Percentiles rank a stretch among this genome's conserved stretches.
These are phyloP conservation scores for Pandion haliaetus DNA, from an alignment of 2,113 vertebrate species.

Conservation along the genomic window DNA sequence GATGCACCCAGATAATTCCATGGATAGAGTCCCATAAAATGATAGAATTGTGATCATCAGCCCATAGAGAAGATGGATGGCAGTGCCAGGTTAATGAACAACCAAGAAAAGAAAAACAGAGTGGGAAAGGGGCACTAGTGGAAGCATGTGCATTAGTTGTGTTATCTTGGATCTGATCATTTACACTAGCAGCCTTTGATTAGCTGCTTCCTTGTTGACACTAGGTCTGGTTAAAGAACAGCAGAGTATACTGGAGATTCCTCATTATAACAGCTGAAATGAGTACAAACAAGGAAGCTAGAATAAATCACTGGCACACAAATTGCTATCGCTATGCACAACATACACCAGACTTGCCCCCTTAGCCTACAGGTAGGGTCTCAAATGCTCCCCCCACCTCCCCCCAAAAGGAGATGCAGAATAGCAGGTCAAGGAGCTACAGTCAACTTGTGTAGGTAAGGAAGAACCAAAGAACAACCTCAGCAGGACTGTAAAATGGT, in stretches of 20 bases:
- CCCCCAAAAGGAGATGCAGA: not conserved
- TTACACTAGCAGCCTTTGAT: not conserved
- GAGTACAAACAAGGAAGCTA: not conserved
- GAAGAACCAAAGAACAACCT: not conserved
- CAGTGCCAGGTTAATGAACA: not conserved
- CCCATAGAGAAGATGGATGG: not conserved
- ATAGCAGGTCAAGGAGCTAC: not conserved
- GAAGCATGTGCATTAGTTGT: not conserved
- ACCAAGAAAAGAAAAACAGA: not conserved
- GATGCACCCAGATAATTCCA: not conserved
- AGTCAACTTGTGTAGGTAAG: not conserved
- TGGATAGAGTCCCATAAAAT: not conserved
- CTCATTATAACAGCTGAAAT: not conserved
- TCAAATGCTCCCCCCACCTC: not conserved
- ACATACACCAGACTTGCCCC: not conserved
- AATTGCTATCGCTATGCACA: not conserved
- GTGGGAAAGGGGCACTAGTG: not conserved
- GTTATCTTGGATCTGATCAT: not conserved
- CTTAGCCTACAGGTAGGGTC: not conserved
- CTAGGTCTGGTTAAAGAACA: not conserved
- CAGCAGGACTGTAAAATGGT: not conserved
- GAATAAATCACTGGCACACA: not conserved
- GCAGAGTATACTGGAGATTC: not conserved
- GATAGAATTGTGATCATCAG: not conserved
- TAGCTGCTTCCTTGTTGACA: slow-evolving; percentile 32